Evolutionary conservation across 2,113 vertebrate species (phyloP), one percentile per base, ranked within the genome.

Genomic region (Maccullochella peelii): DNA sequence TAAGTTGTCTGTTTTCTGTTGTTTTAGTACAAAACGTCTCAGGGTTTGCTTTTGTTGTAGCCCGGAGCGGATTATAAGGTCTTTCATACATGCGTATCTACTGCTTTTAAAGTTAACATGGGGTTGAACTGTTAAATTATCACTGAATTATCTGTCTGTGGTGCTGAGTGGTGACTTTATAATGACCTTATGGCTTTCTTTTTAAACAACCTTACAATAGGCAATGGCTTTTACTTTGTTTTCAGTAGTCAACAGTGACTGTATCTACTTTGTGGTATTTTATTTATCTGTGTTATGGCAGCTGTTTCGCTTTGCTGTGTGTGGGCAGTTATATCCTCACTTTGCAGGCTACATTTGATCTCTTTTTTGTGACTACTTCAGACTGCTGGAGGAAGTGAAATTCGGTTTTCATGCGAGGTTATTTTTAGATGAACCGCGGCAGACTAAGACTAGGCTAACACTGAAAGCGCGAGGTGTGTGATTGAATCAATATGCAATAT

Each of bases 1-100:
- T 94, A 63, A 92, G 94, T 92, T 87, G 27, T 52, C 7, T 55
- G 42, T 62, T 86, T 84, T 76, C 18, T 82, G 21, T 57, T 73
- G 59, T 88, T 87, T 86, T 33, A 15, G n/a, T 23, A 59, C 47
- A 61, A 59, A 69, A 67, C 52, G 78, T 81, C 52, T 36, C 36
- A 54, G 33, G 16, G 5, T 47, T 80, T 72, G 80, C 30, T 54
- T 77, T 70, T 72, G 76, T 79, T 78, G 40, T 50, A 44, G 12
- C 18, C 8, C 18, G 12, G 21, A 54, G 33, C 23, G 55, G 44
- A 30, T 40, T 25, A 20, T 25, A 62, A 77, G 27, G 23, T 25
- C 3, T 65, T 61, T 73, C 25, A 40, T 71, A 11, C 14, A 2
- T 21, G 20, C 14, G 20, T 49, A 1, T 6, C 5, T 12, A 2